Base-by-base conservation (phyloP, 2,888 invertebrate species). In the Ochropleura plecta region DNA sequence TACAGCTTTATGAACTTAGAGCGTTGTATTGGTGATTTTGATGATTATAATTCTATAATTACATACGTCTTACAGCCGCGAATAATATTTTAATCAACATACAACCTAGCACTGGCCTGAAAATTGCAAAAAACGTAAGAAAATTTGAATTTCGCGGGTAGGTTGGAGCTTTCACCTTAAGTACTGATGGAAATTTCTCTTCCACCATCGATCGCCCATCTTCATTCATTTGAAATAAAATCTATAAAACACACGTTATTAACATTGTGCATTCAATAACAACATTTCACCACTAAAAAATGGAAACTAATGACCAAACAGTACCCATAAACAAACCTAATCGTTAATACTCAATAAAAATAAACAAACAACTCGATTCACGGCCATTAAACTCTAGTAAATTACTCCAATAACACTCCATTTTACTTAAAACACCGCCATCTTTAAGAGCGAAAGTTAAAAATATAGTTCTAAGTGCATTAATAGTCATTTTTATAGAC, bases 361-460 rank as follows among this genome's bases (percentile, higher is more conserved):
- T 75, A 68, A 65, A 57, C 57, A 64, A 73, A 48, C 20, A 60
- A 40, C 64, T 68, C n/a, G 6, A 16, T 69, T 62, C 63, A 70
- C 70, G 70, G 46, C 20, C 81, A 84, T 84, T 72, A 76, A 68
- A 59, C 71, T 30, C 30, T 44, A 20, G 59, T 66, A 67, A 70
- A 81, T 73, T 59, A 72, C 71, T 60, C 40, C 40, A 76, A 76
- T 55, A 70, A 57, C 76, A 73, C 66, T 76, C 16, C 14, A 59
- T 72, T 65, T 5, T 10, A 20, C 53, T 46, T 7, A 67, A 67
- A 64, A 71, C 6, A n/a, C 20, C 40, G 14, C n/a, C 30, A 70
- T 68, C 18, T 48, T 63, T 20, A 44, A 68, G 42, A 84, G 72
- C 51, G 85, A 82, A 81, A 82, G 82, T 84, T 48, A 67, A 51